A percentile compares a stretch with the other conserved stretches of the same genome.
Conservation (phyloP, 2,113 vertebrate genomes). For the Hystrix cristata region DNA sequence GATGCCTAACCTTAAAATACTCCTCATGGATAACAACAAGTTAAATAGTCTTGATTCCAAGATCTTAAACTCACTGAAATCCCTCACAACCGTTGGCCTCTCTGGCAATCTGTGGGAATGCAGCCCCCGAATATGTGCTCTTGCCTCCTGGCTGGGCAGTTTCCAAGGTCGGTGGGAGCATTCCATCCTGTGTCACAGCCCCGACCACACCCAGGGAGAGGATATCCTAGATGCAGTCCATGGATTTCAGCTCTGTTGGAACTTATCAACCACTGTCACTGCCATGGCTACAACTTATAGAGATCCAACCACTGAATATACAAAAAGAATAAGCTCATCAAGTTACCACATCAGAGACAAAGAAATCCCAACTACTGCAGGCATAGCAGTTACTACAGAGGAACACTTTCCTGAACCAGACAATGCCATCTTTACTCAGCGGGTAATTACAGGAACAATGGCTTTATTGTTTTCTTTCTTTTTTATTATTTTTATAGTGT, state of each 20-base stretch:
- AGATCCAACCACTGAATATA: slow-evolving; percentile 93
- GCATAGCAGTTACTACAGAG: slow-evolving; percentile 94
- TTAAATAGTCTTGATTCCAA: slow-evolving; percentile 94
- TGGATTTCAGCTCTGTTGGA: slow-evolving; percentile 99
- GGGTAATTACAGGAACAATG: slow-evolving; percentile 99
- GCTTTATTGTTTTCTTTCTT: slow-evolving; percentile 99
- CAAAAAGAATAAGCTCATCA: slow-evolving; percentile 96
- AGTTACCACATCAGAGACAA: slow-evolving; percentile 97
- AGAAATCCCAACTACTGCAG: slow-evolving; percentile 95
- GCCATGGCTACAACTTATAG: slow-evolving; percentile 91
- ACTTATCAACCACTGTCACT: slow-evolving; percentile 94
- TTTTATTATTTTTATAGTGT: slow-evolving; percentile 99
- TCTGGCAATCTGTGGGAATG: slow-evolving; percentile 99
- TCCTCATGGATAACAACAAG: slow-evolving; percentile 99
- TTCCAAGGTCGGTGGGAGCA: slow-evolving; percentile 99
- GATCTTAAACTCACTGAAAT: slow-evolving; percentile 94
- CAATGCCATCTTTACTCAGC: slow-evolving; percentile 97
- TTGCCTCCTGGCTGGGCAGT: slow-evolving; percentile 96
- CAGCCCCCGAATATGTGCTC: slow-evolving; percentile 97
- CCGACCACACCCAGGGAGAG: slow-evolving; percentile 98
- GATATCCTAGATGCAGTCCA: slow-evolving; percentile 99
- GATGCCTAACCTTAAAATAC: slow-evolving; percentile 97
- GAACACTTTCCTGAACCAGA: slow-evolving; percentile 93
- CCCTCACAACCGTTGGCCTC: slow-evolving; percentile 95
- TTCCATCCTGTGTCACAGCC: slow-evolving; percentile 97